Base-by-base conservation (phyloP, 2,888 invertebrate species). In the Agrilus cyanescens region DNA sequence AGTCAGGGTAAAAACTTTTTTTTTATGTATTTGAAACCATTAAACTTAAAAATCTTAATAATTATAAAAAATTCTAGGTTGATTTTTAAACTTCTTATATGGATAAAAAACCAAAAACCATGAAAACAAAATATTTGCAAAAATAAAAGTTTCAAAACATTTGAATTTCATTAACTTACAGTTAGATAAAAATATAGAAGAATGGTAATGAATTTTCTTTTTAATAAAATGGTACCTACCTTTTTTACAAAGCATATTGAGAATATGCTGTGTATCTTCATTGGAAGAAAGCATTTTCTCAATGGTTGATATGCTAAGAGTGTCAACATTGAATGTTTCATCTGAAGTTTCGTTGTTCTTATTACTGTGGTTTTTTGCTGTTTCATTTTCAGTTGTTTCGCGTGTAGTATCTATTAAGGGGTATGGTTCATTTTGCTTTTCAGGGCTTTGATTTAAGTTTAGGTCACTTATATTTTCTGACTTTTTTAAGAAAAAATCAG, bases 401-500 rank as follows among this genome's bases (percentile, higher is more conserved):
- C 29, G 30, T 14, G 32, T 37, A 14, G 30, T 46, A 45, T 62
- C 58, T 40, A 61, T 53, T 18, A 63, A 48, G 8, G 62, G 57
- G 18, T 55, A 42, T n/a, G 61, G 60, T 32, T 43, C 42, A 13
- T 46, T 45, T 33, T 44, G 37, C 49, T 56, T 58, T 42, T 52
- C 48, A 2, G 60, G 61, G 43, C 57, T 59, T 16, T 41, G 47
- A 36, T 53, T 53, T 30, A 49, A 40, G 42, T 46, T 41, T 38
- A 61, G 52, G 16, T 62, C 54, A 4, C 65, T 62, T 4, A 69
- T 51, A 47, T 60, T 57, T 20, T 67, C 67, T 37, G 66, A 68
- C 52, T 63, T 66, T 33, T 66, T 58, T 48, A 58, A 56, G 46
- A 72, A 72, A 53, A 65, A 73, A 50, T 67, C 66, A 16, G 68